Evolutionary conservation across 2,113 vertebrate species (phyloP), one percentile per base, ranked within the genome.

Genomic region (Tetrax tetrax): DNA sequence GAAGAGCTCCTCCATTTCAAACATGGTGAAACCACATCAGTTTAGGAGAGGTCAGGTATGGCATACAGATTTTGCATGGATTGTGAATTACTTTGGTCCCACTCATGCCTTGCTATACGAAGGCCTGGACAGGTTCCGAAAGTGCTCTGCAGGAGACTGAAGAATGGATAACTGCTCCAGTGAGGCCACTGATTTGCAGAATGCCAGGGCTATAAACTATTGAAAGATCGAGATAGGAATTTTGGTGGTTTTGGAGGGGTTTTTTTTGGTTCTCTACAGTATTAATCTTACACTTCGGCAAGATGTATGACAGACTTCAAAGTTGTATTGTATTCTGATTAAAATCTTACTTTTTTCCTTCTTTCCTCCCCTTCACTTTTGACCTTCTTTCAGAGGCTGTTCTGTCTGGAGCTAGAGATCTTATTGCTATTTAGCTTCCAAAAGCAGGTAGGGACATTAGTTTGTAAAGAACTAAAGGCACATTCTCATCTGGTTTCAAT

Each of bases 351-450:
- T 69, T 89, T 84, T 86, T 90, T 72, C 60, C 14, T 87, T 38
- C 75, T 95, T 96, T 94, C 12, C 35, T 95, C 3, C 77, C 28
- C 37, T 95, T 84, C 29, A 38, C 83, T 95, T 87, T 69, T 72
- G 74, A 95, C 89, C 45, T 95, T 61, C 45, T 89, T 89, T 93
- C 81, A 80, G 91, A 91, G 45, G 22, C 91, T 89, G 54, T 82
- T 92, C 63, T 94, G 37, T 79, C 70, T 91, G 75, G 50, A 81
- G 65, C 50, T 94, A 84, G 57, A 92, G 83, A 35, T 84, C 61
- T 92, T 84, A 43, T 43, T 54, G 61, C 57, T 79, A 4, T 78
- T 24, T 20, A 66, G 33, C 57, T 90, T 78, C 56, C 48, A 48
- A 66, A 92, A 69, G 48, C 70, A 87, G n/a, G 9, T 61, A 76